A percentile compares a stretch with the other conserved stretches of the same genome.
Conservation (phyloP, 2,888 invertebrate genomes). For the Agonopterix subpropinquella region DNA sequence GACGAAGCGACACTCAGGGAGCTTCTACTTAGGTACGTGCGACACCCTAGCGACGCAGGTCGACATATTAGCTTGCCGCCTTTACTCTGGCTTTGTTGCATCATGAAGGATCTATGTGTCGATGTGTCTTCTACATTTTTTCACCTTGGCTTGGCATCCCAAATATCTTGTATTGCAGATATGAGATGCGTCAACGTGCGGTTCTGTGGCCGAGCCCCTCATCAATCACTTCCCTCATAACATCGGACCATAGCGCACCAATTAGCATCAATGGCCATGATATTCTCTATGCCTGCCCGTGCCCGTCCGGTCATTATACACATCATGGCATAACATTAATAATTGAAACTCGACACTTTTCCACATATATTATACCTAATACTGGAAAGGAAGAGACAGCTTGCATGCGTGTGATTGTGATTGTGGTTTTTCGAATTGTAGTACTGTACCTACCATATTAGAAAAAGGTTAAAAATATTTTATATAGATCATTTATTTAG, state of each 20-base stretch:
- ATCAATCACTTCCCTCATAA: constrained; percentile 34
- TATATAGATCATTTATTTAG: not conserved
- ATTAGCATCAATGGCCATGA: constrained; percentile 62
- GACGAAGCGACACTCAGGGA: constrained; percentile 96
- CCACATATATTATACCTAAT: not conserved
- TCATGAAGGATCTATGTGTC: constrained; percentile 23
- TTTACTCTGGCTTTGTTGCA: constrained; percentile 53
- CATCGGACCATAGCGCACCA: constrained; percentile 47
- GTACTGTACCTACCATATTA: constrained; percentile 5
- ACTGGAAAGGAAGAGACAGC: constrained; percentile 19
- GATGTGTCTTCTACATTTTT: constrained; percentile 23
- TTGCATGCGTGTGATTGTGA: constrained; percentile 58
- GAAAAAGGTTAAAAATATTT: not conserved
- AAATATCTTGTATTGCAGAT: constrained; percentile 70
- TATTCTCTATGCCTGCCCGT: not conserved
- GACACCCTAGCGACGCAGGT: constrained; percentile 40
- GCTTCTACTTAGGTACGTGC: constrained; percentile 92
- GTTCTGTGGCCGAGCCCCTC: constrained; percentile 41
- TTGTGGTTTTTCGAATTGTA: constrained; percentile 25
- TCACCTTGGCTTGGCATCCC: constrained; percentile 65
- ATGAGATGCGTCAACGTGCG: constrained; percentile 42
- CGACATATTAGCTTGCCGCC: constrained; percentile 54
- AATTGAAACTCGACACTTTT: constrained; percentile 6
- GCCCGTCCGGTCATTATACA: not conserved
- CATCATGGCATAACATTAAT: too few species aligned